Percentiles rank a stretch among this genome's conserved stretches.
Evolutionary conservation across 2,797 vertebrate genomes (phyloP).

Genomic region (Hozukius guyotensis): DNA sequence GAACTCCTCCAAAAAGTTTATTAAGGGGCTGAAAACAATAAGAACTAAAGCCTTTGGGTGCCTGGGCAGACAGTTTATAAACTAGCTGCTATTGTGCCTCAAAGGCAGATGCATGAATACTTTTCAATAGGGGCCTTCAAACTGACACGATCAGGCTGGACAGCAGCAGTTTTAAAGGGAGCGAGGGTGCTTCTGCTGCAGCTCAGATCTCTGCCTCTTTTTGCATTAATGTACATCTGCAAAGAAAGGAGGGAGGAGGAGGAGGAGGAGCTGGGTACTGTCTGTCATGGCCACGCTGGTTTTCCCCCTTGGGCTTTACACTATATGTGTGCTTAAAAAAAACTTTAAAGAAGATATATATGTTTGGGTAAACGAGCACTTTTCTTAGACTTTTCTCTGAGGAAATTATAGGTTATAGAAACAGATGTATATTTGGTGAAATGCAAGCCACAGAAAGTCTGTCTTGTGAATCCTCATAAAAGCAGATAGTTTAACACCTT

Average conservation of each 20-base stretch:
- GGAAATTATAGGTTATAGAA: neutral
- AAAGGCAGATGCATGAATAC: slow-evolving; percentile 97
- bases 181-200: slow-evolving; percentile 80
- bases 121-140: slow-evolving; percentile 94
- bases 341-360: neutral
- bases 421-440: neutral
- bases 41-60: slow-evolving; percentile 89
- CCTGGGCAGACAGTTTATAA: slow-evolving; percentile 96
- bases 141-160: slow-evolving; percentile 98
- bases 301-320: slow-evolving; percentile 28
- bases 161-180: slow-evolving; percentile 93
- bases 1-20: slow-evolving; percentile 99
- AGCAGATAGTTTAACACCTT: slow-evolving; percentile 27
- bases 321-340: slow-evolving; percentile 25
- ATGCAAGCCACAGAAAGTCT: slow-evolving; percentile 1
- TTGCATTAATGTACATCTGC: slow-evolving; percentile 93
- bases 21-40: slow-evolving; percentile 98
- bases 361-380: neutral
- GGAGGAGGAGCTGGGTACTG: slow-evolving; percentile 45
- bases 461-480: slow-evolving; percentile 22
- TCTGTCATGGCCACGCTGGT: slow-evolving; percentile 45
- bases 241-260: slow-evolving; percentile 46
- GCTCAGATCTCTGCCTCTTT: slow-evolving; percentile 81
- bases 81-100: slow-evolving; percentile 94
- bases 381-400: neutral